A percentile compares a stretch with the other conserved stretches of the same genome.
Conservation (phyloP, 2,888 invertebrate genomes). For the Liodrosophila aerea region DNA sequence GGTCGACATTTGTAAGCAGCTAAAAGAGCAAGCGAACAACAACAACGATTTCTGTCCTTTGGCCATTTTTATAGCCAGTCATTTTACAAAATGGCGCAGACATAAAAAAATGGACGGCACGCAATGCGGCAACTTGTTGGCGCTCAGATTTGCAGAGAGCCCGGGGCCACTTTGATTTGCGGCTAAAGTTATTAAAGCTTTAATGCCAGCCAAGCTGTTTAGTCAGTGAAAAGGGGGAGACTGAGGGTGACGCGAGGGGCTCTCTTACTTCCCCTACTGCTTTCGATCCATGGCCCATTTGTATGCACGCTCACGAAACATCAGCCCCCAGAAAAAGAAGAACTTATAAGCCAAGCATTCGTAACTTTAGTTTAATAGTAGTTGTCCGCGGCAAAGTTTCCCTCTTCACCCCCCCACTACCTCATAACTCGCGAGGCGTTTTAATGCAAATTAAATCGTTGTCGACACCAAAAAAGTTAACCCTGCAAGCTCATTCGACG, state of each 20-base stretch:
- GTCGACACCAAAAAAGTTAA: conserved; percentile 58
- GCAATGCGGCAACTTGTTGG: conserved; percentile 59
- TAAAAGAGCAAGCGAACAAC: too few species aligned
- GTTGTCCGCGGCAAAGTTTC: conserved; percentile 44
- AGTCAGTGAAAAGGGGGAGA: too few species aligned
- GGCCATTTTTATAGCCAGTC: conserved; percentile 49
- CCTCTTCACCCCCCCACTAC: background rate
- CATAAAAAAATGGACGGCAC: conserved; percentile 50
- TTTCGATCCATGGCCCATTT: conserved; percentile 45
- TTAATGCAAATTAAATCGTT: conserved; percentile 76
- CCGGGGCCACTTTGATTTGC: conserved; percentile 39
- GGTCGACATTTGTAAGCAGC: conserved; percentile 41
- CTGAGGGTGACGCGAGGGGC: background rate
- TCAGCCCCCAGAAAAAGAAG: conserved; percentile 22
- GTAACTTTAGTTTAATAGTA: conserved; percentile 74
- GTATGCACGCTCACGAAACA: conserved; percentile 65
- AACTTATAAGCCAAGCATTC: conserved; percentile 55
- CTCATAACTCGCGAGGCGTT: conserved; percentile 48
- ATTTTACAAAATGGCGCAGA: conserved; percentile 51
- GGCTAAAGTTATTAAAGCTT: conserved; percentile 42
- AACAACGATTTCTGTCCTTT: conserved; percentile 30
- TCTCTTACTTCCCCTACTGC: background rate
- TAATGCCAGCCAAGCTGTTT: conserved; percentile 12
- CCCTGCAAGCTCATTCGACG: conserved; percentile 33
- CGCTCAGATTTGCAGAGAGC: conserved; percentile 22